Conservation (phyloP, 2,113 vertebrate genomes). For the Planiliza haematocheilus region DNA sequence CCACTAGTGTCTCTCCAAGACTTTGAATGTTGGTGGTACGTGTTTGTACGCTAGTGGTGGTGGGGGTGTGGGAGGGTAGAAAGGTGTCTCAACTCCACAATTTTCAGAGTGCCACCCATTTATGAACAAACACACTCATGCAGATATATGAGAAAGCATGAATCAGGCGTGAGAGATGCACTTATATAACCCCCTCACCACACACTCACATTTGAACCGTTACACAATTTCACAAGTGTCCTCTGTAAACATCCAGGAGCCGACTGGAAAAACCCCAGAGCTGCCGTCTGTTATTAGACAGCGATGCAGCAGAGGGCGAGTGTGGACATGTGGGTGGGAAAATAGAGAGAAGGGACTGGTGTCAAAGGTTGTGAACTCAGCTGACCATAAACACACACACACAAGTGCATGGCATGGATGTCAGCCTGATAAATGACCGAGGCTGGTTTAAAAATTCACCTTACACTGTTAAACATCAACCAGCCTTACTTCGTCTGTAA, state of each 20-base stretch:
- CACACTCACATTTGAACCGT: constrained; percentile 65
- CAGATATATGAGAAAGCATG: constrained; percentile 70
- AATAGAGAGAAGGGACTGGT: constrained; percentile 8
- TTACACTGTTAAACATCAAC: not conserved
- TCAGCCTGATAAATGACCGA: not conserved
- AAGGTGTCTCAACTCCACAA: constrained; percentile 59
- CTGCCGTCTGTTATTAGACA: constrained; percentile 27
- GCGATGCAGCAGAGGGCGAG: constrained; percentile 10
- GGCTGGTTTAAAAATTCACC: too few relatives aligned
- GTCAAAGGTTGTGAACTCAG: constrained; percentile 16
- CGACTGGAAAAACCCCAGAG: constrained; percentile 41
- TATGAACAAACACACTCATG: constrained; percentile 46
- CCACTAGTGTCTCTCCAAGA: constrained; percentile 62
- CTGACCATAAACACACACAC: not conserved
- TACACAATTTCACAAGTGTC: constrained; percentile 68
- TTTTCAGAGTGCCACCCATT: constrained; percentile 48
- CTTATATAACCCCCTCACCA: constrained; percentile 71
- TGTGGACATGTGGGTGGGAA: constrained; percentile 20
- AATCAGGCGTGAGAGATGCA: constrained; percentile 68
- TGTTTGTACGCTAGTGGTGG: constrained; percentile 44
- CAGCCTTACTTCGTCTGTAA: not conserved
- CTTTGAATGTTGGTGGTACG: constrained; percentile 61
- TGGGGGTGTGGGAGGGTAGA: constrained; percentile 43
- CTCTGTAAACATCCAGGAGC: constrained; percentile 55
- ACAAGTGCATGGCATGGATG: not conserved